Conservation (phyloP, 37 sponge, comb jelly and placozoan species). For the Ephydatia muelleri region DNA sequence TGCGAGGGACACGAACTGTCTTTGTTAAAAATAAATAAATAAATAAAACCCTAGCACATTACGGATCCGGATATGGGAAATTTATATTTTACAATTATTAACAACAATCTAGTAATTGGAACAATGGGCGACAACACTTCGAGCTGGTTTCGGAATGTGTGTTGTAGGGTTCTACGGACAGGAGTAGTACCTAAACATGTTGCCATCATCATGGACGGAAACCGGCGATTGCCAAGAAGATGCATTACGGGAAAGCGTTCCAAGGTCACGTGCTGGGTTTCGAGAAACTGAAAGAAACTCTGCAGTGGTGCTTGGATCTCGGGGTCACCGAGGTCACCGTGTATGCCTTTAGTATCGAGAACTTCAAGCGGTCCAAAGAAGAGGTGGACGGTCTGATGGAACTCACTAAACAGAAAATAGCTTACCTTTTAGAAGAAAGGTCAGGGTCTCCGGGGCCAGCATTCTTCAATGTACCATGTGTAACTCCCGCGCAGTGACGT, state of each 20-base stretch:
- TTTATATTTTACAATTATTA: no score
- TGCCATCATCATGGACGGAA: conserved; percentile 99
- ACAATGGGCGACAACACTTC: conserved; percentile 1
- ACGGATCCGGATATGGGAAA: no score
- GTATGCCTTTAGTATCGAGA: conserved; percentile 98
- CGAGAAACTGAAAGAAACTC: conserved; percentile 88
- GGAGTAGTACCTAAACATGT: conserved; percentile 87
- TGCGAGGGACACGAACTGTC: no score
- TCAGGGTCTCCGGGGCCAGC: conserved; percentile 3
- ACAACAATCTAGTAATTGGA: no score
- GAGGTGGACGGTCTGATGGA: conserved; percentile 96
- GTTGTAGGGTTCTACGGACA: conserved; percentile 51
- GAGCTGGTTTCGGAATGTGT: conserved; percentile 60
- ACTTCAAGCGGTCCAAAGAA: conserved; percentile 92
- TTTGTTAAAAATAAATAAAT: no score
- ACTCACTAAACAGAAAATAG: conserved; percentile 84
- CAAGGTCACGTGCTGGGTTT: conserved; percentile 92
- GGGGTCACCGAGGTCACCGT: conserved; percentile 93
- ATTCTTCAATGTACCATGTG: background rate
- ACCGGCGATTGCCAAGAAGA: conserved; percentile 91
- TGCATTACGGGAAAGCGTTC: conserved; percentile 43
- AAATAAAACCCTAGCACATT: no score
- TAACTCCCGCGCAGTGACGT: conserved; percentile 53
- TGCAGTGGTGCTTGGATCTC: conserved; percentile 94
- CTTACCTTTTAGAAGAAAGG: conserved; percentile 71